A percentile compares a stretch with the other conserved stretches of the same genome.
phyloP scores from a whole-genome alignment of 2,888 invertebrate species.

The Tillus elongatus region DNA sequence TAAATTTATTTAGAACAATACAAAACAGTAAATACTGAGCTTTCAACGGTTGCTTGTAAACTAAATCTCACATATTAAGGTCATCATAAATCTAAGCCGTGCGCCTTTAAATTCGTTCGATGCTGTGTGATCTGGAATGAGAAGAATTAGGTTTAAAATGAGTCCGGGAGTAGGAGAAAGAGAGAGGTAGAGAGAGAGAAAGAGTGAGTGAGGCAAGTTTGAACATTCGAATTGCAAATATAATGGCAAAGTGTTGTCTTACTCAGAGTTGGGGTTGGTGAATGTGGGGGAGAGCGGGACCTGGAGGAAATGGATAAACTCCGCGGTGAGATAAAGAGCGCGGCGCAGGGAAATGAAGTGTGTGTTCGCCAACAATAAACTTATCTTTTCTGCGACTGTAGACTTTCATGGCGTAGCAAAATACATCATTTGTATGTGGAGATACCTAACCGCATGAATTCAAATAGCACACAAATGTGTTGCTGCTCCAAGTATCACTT shows the following conservation, averaged over 20 bases:
- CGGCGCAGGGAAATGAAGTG: constrained; percentile 40
- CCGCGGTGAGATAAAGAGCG: constrained; percentile 40
- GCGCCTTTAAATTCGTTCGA: too few species aligned
- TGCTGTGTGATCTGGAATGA: too few species aligned
- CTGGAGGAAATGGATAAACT: constrained; percentile 41
- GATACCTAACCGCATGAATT: constrained; percentile 37
- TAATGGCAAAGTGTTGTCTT: constrained; percentile 34
- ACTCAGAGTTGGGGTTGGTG: constrained; percentile 18
- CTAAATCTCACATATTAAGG: too few species aligned
- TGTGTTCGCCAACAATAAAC: constrained; percentile 41
- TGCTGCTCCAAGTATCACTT: too few species aligned
- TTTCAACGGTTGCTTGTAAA: too few species aligned
- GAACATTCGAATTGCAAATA: constrained; percentile 38
- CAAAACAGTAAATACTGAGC: too few species aligned
- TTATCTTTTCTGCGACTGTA: constrained; percentile 41
- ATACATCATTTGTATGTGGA: constrained; percentile 42
- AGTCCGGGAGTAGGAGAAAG: too few species aligned
- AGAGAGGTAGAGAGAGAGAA: too few species aligned
- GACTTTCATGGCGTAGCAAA: constrained; percentile 36
- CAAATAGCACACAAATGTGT: constrained; percentile 31
- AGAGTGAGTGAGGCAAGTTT: constrained; percentile 26
- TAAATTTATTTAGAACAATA: too few species aligned
- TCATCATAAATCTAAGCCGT: too few species aligned
- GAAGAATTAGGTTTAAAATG: too few species aligned
- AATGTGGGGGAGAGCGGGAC: constrained; percentile 23